Conservation (phyloP, 2,888 invertebrate species). For the Eledona agricola region DNA sequence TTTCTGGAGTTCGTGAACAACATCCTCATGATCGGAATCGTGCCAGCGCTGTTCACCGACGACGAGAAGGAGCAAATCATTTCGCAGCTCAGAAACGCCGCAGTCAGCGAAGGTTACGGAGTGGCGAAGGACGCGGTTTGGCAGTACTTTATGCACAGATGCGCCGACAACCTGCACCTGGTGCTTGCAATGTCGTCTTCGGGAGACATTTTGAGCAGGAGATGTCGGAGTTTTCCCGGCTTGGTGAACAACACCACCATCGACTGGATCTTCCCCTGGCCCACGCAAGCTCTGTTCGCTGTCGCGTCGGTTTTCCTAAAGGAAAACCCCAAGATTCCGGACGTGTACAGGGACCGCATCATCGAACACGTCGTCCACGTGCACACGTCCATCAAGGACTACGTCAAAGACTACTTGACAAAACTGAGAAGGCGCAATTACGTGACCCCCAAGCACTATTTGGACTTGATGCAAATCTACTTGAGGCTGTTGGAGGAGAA, state of each 20-base stretch:
- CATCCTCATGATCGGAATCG: constrained; percentile 85
- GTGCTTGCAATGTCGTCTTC: constrained; percentile 91
- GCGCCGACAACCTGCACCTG: constrained; percentile 87
- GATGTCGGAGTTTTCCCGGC: constrained; percentile 91
- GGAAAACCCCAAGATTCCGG: constrained; percentile 65
- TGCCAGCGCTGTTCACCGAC: constrained; percentile 86
- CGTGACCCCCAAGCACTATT: constrained; percentile 91
- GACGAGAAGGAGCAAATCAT: constrained; percentile 88
- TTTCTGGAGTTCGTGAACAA: constrained; percentile 93
- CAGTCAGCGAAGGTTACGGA: constrained; percentile 75
- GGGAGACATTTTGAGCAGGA: constrained; percentile 81
- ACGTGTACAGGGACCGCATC: constrained; percentile 68
- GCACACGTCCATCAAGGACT: constrained; percentile 77
- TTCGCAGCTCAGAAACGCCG: constrained; percentile 73
- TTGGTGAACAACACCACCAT: constrained; percentile 91
- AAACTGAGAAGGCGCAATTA: constrained; percentile 83
- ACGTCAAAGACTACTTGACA: constrained; percentile 75
- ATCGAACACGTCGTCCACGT: constrained; percentile 88
- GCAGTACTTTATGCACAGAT: constrained; percentile 81
- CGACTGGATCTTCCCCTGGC: constrained; percentile 96
- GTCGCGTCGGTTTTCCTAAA: constrained; percentile 86
- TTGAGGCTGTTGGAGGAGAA: constrained; percentile 79
- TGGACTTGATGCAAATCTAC: constrained; percentile 86
- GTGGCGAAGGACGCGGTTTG: constrained; percentile 85
- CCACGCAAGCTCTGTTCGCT: constrained; percentile 85